These are phyloP conservation scores for Siphonodentalium dalli DNA, from an alignment of 2,888 invertebrate genomes.

Conservation along the genomic window DNA sequence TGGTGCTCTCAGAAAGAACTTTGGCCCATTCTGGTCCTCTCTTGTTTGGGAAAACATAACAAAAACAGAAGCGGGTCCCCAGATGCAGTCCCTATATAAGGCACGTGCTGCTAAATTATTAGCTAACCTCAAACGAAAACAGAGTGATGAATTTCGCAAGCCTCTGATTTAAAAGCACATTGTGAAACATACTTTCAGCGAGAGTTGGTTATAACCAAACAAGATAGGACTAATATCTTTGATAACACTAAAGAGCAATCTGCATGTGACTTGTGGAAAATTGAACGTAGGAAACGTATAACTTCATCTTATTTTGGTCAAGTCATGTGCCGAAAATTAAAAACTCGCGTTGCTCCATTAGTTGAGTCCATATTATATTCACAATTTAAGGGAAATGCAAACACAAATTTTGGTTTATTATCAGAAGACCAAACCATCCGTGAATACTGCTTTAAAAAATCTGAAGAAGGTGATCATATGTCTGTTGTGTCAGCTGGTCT, in stretches of 20 bases:
- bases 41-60: constrained; percentile 2
- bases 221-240: constrained; percentile 5
- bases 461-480: not conserved
- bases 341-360: not conserved
- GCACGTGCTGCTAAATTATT: not conserved
- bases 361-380: not conserved
- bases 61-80: too few species aligned
- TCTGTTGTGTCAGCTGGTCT: not conserved
- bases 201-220: not conserved
- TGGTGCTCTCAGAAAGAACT: constrained; percentile 15
- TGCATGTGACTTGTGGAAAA: constrained; percentile 11
- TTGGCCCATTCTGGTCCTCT: constrained; percentile 19
- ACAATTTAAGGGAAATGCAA: not conserved
- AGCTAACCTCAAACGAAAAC: too few species aligned
- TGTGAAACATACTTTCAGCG: not conserved
- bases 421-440: not conserved
- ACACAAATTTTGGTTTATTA: not conserved
- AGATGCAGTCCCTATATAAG: too few species aligned
- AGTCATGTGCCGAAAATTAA: constrained; percentile 1
- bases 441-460: too few species aligned
- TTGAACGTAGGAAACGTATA: constrained; percentile 7
- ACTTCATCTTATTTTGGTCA: constrained; percentile 21
- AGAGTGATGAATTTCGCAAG: too few species aligned
- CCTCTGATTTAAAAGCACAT: not conserved
- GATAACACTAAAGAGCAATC: constrained; percentile 5